A percentile compares a stretch with the other conserved stretches of the same genome.
Evolutionary conservation across 2,888 invertebrate species (phyloP).

Genomic region (Limnephilus auricula): DNA sequence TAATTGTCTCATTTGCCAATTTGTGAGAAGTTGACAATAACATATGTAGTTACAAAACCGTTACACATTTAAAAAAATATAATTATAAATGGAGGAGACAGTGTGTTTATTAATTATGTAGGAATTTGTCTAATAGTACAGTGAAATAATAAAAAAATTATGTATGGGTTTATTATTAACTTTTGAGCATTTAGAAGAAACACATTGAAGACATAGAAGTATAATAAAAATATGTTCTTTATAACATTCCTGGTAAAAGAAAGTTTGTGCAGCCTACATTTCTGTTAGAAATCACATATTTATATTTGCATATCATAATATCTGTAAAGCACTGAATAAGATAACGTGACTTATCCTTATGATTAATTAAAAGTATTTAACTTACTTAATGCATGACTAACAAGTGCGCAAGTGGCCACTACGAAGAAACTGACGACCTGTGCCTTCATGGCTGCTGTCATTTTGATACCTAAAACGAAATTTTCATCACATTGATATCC

Average conservation of each 20-base stretch:
- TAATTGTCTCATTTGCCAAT: background rate
- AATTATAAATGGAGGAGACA: background rate
- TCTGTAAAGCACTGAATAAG: background rate
- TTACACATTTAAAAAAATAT: background rate
- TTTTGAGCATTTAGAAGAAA: background rate
- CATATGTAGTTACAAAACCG: background rate
- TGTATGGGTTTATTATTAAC: background rate
- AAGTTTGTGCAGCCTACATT: background rate
- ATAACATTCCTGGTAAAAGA: background rate
- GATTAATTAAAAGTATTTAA: slow-evolving; percentile 32
- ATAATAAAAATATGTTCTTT: background rate
- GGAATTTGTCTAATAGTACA: too few species aligned
- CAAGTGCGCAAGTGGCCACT: slow-evolving; percentile 60
- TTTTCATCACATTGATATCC: background rate
- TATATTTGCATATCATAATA: background rate
- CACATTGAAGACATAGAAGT: background rate
- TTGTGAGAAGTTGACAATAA: background rate
- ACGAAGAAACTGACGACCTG: slow-evolving; percentile 51
- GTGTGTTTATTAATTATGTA: background rate
- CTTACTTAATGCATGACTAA: slow-evolving; percentile 67
- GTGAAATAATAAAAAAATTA: background rate
- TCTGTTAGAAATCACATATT: background rate
- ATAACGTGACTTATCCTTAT: background rate
- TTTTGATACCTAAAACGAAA: slow-evolving; percentile 49
- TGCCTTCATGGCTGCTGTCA: slow-evolving; percentile 53